These are phyloP conservation scores for Pseudomugil tenellus DNA, from an alignment of 2,797 vertebrate species.

Conservation along the genomic window DNA sequence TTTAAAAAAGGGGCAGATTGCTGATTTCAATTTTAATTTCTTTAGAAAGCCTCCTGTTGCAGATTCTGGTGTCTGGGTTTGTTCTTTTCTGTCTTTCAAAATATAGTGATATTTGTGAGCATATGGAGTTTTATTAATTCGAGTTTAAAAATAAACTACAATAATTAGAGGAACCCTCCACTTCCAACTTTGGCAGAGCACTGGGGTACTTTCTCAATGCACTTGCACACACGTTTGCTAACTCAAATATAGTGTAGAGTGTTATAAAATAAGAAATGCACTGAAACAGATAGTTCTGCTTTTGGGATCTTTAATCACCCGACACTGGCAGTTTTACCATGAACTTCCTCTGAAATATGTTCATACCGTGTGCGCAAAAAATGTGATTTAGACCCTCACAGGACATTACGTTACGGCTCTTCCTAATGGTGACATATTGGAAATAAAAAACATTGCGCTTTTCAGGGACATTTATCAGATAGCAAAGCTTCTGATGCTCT, in stretches of 20 bases:
- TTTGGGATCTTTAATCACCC: constrained; percentile 17
- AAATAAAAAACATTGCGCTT: constrained; percentile 28
- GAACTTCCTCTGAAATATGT: constrained; percentile 21
- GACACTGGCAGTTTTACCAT: constrained; percentile 25
- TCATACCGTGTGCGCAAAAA: constrained; percentile 1
- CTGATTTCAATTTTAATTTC: constrained; percentile 22
- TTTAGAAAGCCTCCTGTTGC: neutral
- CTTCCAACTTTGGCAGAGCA: constrained; percentile 17
- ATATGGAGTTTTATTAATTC: constrained; percentile 35
- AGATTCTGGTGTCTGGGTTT: too few species aligned
- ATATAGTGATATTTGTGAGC: neutral
- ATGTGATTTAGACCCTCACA: constrained; percentile 2
- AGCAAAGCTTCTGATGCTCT: neutral
- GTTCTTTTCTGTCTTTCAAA: neutral
- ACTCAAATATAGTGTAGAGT: neutral
- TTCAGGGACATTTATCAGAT: neutral
- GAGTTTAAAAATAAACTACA: constrained; percentile 62
- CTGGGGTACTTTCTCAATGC: constrained; percentile 17
- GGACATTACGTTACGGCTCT: constrained; percentile 5
- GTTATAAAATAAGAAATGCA: neutral
- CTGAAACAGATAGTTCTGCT: neutral
- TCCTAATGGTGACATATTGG: neutral
- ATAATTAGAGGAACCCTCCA: constrained; percentile 31
- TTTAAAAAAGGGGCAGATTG: constrained; percentile 1
- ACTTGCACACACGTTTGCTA: neutral